Evolutionary conservation across 2,113 vertebrate species (phyloP).

Genomic region (Edolisoma coerulescens): DNA sequence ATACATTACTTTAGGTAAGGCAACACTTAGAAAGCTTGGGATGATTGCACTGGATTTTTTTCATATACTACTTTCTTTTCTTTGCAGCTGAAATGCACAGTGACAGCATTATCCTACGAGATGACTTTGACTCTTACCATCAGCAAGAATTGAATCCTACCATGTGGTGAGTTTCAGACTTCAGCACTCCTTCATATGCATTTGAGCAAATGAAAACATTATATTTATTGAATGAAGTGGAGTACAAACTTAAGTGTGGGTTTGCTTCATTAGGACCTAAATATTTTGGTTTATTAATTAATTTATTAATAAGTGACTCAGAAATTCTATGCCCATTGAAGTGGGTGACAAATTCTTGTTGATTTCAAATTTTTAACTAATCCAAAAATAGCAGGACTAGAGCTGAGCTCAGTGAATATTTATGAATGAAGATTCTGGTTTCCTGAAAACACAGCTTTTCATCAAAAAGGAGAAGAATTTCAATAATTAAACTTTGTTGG

Average conservation of each 20-base stretch:
- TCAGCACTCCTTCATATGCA: neutral
- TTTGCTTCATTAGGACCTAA: neutral
- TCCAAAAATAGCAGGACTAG: neutral
- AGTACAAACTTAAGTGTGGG: neutral
- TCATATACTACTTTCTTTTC: neutral
- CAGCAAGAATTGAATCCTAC: constrained; percentile 84
- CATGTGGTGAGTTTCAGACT: constrained; percentile 85
- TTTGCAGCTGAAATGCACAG: constrained; percentile 89
- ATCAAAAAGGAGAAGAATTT: neutral
- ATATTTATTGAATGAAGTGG: neutral
- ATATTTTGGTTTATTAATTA: neutral
- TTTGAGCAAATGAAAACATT: neutral
- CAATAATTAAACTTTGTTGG: neutral
- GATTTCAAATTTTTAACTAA: neutral
- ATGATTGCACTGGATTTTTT: neutral
- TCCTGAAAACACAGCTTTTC: neutral
- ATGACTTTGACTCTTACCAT: constrained; percentile 94
- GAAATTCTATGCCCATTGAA: neutral
- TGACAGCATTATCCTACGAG: constrained; percentile 87
- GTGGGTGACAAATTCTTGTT: neutral
- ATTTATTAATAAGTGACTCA: neutral
- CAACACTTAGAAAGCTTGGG: neutral
- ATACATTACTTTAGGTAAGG: neutral
- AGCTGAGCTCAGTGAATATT: neutral
- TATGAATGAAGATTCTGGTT: neutral